Evolutionary conservation across 1,140 invertebrate genomes (phyloP).

Genomic region (Xylocopa sonorina): DNA sequence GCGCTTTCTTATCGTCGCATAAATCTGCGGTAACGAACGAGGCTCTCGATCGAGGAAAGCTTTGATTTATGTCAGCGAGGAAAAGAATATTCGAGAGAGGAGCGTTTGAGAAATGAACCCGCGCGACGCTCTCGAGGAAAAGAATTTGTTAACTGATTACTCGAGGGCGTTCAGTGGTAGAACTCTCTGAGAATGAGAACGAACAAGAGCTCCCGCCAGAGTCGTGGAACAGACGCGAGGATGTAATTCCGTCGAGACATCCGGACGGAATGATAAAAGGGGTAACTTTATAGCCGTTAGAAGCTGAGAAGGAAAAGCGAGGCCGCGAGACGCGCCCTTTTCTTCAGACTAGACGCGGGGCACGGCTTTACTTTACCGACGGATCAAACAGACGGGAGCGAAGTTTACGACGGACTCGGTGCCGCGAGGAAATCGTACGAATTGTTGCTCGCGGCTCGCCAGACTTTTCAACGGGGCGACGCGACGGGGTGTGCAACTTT

Average conservation of each 20-base stretch:
- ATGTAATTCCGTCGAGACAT: too few relatives aligned
- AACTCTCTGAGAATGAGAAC: too few relatives aligned
- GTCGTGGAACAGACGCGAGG: neutral
- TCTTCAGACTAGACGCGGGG: neutral
- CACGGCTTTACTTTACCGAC: neutral
- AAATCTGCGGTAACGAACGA: too few relatives aligned
- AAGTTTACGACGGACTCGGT: neutral
- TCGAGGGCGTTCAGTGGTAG: neutral
- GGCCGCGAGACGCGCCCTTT: slow-evolving; percentile 6
- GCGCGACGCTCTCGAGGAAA: too few relatives aligned
- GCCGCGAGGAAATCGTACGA: neutral
- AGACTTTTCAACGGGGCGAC: slow-evolving; percentile 18
- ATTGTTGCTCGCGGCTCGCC: neutral
- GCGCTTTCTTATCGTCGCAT: too few relatives aligned
- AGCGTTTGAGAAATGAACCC: too few relatives aligned
- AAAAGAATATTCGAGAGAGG: neutral
- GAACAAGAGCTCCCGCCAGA: neutral
- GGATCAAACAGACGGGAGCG: neutral
- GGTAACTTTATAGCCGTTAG: neutral
- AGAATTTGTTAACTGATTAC: neutral
- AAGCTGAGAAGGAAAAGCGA: neutral
- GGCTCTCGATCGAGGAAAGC: too few relatives aligned
- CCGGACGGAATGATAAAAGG: slow-evolving; percentile 25
- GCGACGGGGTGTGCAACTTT: neutral
- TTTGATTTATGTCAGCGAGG: neutral